Percentiles rank a stretch among this genome's conserved stretches.
Evolutionary conservation across 2,113 vertebrate genomes (phyloP).

Genomic region (Castor canadensis): DNA sequence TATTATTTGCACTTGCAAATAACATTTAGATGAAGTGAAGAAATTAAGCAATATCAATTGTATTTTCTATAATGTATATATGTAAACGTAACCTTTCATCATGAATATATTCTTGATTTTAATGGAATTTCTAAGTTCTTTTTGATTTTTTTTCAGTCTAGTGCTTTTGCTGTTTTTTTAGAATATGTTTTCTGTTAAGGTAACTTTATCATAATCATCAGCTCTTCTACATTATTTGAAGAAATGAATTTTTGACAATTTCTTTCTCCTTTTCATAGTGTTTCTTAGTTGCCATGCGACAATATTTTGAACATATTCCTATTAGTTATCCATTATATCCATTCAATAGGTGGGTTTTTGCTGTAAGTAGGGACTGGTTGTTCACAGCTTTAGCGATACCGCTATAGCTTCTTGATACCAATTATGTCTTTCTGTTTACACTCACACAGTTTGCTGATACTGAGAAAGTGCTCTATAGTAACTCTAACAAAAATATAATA

Average conservation of each 20-base stretch:
- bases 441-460: neutral
- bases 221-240: neutral
- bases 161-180: neutral
- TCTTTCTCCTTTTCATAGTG: neutral
- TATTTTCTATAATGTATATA: neutral
- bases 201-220: neutral
- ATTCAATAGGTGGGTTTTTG: neutral
- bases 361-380: neutral
- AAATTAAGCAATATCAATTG: neutral
- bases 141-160: neutral
- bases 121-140: neutral
- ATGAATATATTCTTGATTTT: neutral
- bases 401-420: neutral
- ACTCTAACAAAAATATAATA: neutral
- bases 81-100: neutral
- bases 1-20: conserved; percentile 11
- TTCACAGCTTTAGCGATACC: neutral
- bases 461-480: neutral
- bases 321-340: neutral
- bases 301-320: neutral
- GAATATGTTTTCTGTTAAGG: neutral
- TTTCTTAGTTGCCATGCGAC: neutral
- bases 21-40: neutral
- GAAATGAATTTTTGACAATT: neutral
- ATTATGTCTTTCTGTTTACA: neutral